Conservation (phyloP, 64 coral and sea anemone genomes). For the Trachythela sp. region DNA sequence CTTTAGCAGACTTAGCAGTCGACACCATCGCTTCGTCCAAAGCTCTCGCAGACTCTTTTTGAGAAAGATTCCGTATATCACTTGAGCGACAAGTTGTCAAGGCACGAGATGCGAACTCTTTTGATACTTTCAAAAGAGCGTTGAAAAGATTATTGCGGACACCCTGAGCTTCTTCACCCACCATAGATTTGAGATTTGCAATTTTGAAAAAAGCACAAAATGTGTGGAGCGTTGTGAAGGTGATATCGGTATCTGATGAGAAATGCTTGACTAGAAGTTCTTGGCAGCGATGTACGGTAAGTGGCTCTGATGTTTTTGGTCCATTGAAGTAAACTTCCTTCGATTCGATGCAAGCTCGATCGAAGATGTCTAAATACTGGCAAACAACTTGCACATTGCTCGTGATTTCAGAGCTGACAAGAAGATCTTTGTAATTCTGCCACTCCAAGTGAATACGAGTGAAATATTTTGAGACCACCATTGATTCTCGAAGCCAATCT, state of each 20-base stretch:
- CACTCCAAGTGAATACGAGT: conserved; percentile 44
- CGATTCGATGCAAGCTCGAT: neutral
- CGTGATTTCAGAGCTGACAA: conserved; percentile 44
- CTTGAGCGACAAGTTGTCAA: neutral
- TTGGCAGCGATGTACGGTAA: neutral
- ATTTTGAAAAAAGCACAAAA: conserved; percentile 6
- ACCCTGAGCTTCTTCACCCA: neutral
- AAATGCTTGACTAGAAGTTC: neutral
- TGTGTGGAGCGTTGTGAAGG: neutral
- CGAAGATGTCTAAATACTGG: neutral
- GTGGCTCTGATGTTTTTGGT: neutral
- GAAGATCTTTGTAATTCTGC: conserved; percentile 27
- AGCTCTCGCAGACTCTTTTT: neutral
- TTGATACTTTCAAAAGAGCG: neutral
- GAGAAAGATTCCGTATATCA: neutral
- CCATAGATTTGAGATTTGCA: neutral
- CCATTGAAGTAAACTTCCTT: neutral
- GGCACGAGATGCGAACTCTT: neutral
- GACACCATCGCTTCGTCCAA: conserved; percentile 14
- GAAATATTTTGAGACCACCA: conserved; percentile 52
- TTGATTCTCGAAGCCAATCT: conserved; percentile 48
- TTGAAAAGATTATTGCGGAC: neutral
- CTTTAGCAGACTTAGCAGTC: conserved; percentile 25
- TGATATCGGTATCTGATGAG: neutral
- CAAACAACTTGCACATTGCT: conserved; percentile 41